phyloP scores from a whole-genome alignment of 2,113 vertebrate species.

The Corythaeola cristata region DNA sequence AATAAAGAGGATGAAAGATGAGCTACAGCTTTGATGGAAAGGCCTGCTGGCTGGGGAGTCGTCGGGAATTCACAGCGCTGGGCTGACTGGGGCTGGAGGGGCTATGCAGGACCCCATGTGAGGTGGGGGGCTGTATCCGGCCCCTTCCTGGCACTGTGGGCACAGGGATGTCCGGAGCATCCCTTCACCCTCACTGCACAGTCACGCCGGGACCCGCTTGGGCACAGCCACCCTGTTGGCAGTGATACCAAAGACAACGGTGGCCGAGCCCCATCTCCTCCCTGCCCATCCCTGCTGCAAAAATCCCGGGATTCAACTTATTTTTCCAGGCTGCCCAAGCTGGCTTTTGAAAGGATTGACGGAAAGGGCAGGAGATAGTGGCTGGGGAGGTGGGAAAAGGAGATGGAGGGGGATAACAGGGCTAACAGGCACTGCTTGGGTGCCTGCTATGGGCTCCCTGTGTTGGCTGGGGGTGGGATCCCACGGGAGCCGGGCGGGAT shows the following conservation, averaged over 20 bases:
- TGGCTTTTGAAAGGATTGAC: fast-evolving
- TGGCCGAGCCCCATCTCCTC: background rate
- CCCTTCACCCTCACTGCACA: background rate
- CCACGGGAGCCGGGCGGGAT: fast-evolving
- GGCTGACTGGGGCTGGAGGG: background rate
- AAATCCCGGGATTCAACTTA: background rate
- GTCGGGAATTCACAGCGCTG: background rate
- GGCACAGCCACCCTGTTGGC: background rate
- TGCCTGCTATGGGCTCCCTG: fast-evolving
- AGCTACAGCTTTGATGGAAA: background rate
- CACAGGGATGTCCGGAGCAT: fast-evolving
- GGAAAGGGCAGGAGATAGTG: background rate
- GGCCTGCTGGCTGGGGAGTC: background rate
- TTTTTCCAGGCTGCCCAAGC: background rate
- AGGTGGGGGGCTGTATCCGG: background rate
- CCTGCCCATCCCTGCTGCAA: background rate
- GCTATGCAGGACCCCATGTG: fast-evolving
- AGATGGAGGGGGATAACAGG: no score
- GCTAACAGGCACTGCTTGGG: fast-evolving
- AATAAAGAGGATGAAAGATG: background rate
- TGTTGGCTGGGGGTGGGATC: background rate
- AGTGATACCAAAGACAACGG: fast-evolving
- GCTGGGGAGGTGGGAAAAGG: background rate
- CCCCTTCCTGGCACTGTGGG: background rate
- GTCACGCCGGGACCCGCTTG: background rate